These are phyloP conservation scores for Eupithecia abbreviata DNA, from an alignment of 2,888 invertebrate species.

Conservation along the genomic window DNA sequence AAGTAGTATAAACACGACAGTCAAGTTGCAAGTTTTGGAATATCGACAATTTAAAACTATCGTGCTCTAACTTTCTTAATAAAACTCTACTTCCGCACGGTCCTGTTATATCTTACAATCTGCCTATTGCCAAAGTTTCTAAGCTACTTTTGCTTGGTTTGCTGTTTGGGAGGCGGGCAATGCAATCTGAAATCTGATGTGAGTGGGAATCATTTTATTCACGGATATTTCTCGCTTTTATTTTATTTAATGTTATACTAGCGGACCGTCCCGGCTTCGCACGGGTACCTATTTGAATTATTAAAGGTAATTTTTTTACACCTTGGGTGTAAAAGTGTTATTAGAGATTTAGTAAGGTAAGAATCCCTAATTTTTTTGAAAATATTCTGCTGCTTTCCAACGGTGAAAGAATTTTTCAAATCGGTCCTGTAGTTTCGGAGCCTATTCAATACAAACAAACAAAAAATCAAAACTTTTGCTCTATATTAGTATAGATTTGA, in stretches of 20 bases:
- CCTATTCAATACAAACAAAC: too few relatives aligned
- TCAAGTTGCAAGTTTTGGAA: constrained; percentile 36
- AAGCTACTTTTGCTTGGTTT: constrained; percentile 23
- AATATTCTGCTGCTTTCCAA: too few relatives aligned
- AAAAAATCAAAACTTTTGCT: too few relatives aligned
- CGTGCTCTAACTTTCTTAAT: constrained; percentile 48
- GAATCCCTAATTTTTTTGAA: too few relatives aligned
- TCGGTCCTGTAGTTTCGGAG: too few relatives aligned
- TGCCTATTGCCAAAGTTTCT: constrained; percentile 31
- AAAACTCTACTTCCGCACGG: constrained; percentile 42
- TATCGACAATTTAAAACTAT: constrained; percentile 55
- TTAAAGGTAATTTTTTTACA: too few relatives aligned
- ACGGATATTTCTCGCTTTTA: not conserved
- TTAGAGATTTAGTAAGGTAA: too few relatives aligned
- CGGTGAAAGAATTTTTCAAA: too few relatives aligned
- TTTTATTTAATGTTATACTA: not conserved
- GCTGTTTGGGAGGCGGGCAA: not conserved
- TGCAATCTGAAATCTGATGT: not conserved
- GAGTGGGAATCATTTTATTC: not conserved
- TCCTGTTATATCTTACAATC: constrained; percentile 34
- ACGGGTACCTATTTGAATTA: too few relatives aligned
- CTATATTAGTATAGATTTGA: not conserved
- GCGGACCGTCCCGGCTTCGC: too few relatives aligned
- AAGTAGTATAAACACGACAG: constrained; percentile 23
- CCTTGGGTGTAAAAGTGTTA: too few relatives aligned